phyloP scores from a whole-genome alignment of 2,113 vertebrate genomes.

The Rattus rattus region DNA sequence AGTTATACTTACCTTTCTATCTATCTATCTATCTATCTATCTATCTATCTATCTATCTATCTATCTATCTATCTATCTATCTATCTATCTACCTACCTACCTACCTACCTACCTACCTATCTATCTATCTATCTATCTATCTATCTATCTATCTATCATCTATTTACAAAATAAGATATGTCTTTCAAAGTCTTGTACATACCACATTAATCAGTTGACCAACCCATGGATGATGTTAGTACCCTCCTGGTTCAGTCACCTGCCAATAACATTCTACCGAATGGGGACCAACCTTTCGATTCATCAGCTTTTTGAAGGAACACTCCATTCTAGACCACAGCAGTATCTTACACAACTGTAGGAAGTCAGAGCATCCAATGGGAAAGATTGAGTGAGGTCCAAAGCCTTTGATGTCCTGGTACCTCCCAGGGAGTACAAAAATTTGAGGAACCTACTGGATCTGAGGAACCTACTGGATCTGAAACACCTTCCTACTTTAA shows the following conservation, averaged over 20 bases:
- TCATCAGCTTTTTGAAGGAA: neutral
- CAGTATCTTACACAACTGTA: constrained; percentile 64
- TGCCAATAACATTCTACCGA: neutral
- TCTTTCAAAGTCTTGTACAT: neutral
- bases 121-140: too few species aligned
- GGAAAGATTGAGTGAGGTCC: constrained; percentile 71
- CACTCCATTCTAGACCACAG: neutral
- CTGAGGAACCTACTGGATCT: neutral
- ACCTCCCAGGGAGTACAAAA: constrained; percentile 58
- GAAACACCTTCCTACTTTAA: too few species aligned
- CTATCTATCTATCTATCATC: too few species aligned
- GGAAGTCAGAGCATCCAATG: constrained; percentile 61
- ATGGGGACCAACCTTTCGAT: neutral
- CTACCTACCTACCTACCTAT: too few species aligned
- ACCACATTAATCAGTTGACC: neutral
- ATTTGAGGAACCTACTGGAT: neutral
- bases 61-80: too few species aligned
- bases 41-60: too few species aligned
- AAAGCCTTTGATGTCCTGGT: constrained; percentile 76
- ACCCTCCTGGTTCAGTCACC: too few species aligned
- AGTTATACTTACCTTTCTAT: neutral
- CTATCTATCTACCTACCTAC: too few species aligned
- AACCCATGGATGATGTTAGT: neutral
- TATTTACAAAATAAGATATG: neutral
- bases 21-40: too few species aligned